Evolutionary conservation across 2,888 invertebrate species (phyloP).

Genomic region (Cenopis cana): DNA sequence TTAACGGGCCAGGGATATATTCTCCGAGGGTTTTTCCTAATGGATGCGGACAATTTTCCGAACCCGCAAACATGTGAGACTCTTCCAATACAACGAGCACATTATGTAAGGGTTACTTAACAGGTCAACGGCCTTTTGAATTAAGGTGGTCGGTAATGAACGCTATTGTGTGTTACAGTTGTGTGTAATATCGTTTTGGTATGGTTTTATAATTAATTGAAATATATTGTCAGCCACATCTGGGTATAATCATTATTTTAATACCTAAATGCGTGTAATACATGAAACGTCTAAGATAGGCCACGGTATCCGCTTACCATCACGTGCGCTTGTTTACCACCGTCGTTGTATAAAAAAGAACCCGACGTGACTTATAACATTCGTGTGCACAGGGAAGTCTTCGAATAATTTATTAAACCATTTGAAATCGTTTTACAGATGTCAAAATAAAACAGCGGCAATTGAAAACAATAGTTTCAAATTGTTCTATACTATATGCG

Average conservation of each 20-base stretch:
- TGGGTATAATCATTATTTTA: no score
- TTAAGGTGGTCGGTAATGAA: constrained; percentile 19
- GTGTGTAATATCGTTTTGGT: neutral
- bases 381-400: no score
- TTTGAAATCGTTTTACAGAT: neutral
- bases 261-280: no score
- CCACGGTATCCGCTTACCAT: no score
- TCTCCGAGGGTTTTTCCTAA: constrained; percentile 70
- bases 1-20: constrained; percentile 62
- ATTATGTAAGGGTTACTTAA: constrained; percentile 51
- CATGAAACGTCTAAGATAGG: no score
- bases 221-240: no score
- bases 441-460: neutral
- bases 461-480: neutral
- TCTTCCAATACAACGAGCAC: constrained; percentile 72
- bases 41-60: constrained; percentile 66
- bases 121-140: constrained; percentile 49
- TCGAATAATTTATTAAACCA: neutral
- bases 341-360: no score
- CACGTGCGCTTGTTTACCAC: no score
- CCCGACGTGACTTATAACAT: no score
- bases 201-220: neutral
- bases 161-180: constrained; percentile 17
- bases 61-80: constrained; percentile 58
- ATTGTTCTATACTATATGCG: neutral